A percentile compares a stretch with the other conserved stretches of the same genome.
Conservation (phyloP, 2,113 vertebrate species). For the Urocynchramus pylzowi region DNA sequence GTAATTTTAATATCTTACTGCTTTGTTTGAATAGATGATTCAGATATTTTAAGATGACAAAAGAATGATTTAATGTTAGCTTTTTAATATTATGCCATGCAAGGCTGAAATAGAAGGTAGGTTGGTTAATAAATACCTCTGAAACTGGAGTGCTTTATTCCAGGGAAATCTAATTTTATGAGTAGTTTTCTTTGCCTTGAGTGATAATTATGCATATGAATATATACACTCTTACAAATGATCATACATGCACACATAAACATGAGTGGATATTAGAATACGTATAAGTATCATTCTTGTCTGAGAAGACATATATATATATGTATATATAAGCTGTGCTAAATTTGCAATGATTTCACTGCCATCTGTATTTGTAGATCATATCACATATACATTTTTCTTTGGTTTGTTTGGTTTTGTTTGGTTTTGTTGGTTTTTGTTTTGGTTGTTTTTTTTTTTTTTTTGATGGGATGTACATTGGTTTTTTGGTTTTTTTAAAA, state of each 20-base stretch:
- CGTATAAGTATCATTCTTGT: not conserved
- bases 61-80: not conserved
- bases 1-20: not conserved
- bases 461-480: not conserved
- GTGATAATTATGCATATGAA: not conserved
- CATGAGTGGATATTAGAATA: not conserved
- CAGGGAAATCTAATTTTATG: not conserved
- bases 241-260: not conserved
- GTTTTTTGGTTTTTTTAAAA: not conserved
- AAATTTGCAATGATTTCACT: not conserved
- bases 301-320: not conserved
- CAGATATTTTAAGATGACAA: not conserved
- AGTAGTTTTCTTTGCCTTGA: not conserved
- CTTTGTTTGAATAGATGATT: not conserved
- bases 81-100: not conserved
- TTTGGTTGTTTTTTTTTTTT: not conserved
- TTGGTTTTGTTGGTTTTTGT: too few species aligned
- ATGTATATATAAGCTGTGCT: not conserved
- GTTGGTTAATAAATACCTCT: not conserved
- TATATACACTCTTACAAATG: not conserved
- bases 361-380: not conserved
- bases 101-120: not conserved
- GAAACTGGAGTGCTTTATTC: not conserved
- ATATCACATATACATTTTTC: not conserved
- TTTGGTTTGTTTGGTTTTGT: not conserved